Evolutionary conservation across 2,888 invertebrate species (phyloP).

Genomic region (Palloptera scutellata): DNA sequence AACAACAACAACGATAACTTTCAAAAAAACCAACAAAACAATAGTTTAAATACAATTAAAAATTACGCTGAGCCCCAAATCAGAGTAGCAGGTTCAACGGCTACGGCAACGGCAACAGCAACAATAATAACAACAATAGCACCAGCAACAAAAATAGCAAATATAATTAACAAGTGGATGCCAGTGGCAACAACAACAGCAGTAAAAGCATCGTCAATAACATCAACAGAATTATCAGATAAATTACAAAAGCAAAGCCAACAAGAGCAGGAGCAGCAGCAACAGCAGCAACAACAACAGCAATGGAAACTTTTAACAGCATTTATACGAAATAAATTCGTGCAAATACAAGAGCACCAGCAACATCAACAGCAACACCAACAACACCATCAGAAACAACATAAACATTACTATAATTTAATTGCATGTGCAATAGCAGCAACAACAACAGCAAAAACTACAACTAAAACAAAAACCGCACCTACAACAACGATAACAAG

Average conservation of each 20-base stretch:
- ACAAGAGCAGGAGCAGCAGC: not conserved
- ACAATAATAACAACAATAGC: not conserved
- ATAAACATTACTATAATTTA: not conserved
- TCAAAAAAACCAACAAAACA: not conserved
- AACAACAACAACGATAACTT: not conserved
- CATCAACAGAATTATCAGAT: conserved; percentile 7
- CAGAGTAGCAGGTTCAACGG: not conserved
- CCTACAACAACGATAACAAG: conserved; percentile 9
- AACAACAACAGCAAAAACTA: conserved; percentile 11
- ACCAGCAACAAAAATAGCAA: not conserved
- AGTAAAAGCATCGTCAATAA: not conserved
- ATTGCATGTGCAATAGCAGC: conserved; percentile 13
- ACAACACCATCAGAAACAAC: not conserved
- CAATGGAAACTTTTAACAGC: not conserved
- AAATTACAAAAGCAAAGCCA: conserved; percentile 13
- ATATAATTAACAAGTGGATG: not conserved
- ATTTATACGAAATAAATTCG: not conserved
- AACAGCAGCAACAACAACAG: conserved; percentile 4
- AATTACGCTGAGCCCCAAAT: too few species aligned
- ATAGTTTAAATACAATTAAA: not conserved
- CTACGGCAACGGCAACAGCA: not conserved
- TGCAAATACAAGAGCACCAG: not conserved
- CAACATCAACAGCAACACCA: conserved; percentile 32
- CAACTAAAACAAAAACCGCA: conserved; percentile 16
- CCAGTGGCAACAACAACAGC: conserved; percentile 20